Evolutionary conservation across 1,140 invertebrate genomes (phyloP), one percentile per base, ranked within the genome.

Genomic region (Plodia interpunctella): DNA sequence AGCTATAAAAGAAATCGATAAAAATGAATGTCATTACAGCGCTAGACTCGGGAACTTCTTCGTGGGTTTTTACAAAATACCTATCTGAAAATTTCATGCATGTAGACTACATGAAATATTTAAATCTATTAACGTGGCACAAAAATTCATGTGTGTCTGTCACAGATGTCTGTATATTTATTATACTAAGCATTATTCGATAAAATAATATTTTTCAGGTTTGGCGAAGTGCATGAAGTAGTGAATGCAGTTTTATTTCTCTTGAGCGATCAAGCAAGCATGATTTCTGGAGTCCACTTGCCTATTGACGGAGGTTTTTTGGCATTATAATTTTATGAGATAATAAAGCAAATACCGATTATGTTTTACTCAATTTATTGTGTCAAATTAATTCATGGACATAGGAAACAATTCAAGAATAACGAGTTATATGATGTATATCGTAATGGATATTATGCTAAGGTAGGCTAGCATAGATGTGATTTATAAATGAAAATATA

Each of bases 251-350:
- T 96, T 17, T 61, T 96, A 49, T 98, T 94, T 78, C 90, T 98
- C 28, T 87, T 98, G 4, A 96, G 96, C 76, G 92, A 96, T 68
- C 92, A 93, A 70, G 93, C 97, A 20, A 93, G 92, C 28, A 97
- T 98, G 93, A 94, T 97, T 18, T 96, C 92, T 56, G 97, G 96
- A 19, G 88, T 91, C 10, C 88, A 91, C 38, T 83, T 98, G 8
- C 94, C 95, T 0, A 88, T 98, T 0, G 97, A 98, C 75, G 97
- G 97, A 30, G 97, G 97, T 66, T 96, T 80, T 57, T 66, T 88
- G 5, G 80, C 81, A 21, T 80, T 77, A 51, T 88, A 79, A 70
- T 38, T 53, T 49, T 51, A 32, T n/a, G 38, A 13, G 62, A 28
- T n/a, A 70, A 70, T 70, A 63, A 79, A 72, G 59, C 70, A 68